These are phyloP conservation scores for Volucella inflata DNA, from an alignment of 2,888 invertebrate species.

Conservation along the genomic window DNA sequence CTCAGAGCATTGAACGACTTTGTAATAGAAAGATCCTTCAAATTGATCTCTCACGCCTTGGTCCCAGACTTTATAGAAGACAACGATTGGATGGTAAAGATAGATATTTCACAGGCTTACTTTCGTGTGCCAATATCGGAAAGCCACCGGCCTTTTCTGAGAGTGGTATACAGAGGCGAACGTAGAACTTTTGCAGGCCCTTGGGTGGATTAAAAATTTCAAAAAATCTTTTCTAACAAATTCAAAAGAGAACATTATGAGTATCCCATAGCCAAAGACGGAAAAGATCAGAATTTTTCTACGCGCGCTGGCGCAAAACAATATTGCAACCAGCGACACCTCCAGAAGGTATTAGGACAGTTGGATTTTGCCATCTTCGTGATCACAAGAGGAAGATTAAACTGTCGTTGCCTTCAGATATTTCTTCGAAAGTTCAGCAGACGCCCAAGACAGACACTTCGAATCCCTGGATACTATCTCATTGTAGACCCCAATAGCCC, in stretches of 20 bases:
- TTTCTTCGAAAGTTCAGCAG: no score
- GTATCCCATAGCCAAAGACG: background rate
- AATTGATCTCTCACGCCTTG: no score
- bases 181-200: slow-evolving; percentile 6
- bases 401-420: no score
- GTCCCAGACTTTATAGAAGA: no score
- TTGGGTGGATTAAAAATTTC: slow-evolving; percentile 30
- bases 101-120: background rate
- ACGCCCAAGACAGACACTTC: slow-evolving; percentile 15
- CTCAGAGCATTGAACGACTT: background rate
- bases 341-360: slow-evolving; percentile 12
- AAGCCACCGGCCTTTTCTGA: slow-evolving; percentile 28
- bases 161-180: slow-evolving; percentile 34
- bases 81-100: no score
- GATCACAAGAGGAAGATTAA: no score
- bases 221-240: slow-evolving; percentile 24
- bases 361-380: background rate
- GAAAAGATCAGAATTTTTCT: background rate
- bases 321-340: background rate
- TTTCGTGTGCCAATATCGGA: slow-evolving; percentile 24
- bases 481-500: slow-evolving; percentile 27
- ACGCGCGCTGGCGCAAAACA: background rate
- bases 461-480: slow-evolving; percentile 33
- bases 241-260: slow-evolving; percentile 3
- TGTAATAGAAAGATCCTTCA: no score